Percentiles rank a stretch among this genome's conserved stretches.
Conservation (phyloP, 2,888 invertebrate genomes). For the Aspidiotus rigidus region DNA sequence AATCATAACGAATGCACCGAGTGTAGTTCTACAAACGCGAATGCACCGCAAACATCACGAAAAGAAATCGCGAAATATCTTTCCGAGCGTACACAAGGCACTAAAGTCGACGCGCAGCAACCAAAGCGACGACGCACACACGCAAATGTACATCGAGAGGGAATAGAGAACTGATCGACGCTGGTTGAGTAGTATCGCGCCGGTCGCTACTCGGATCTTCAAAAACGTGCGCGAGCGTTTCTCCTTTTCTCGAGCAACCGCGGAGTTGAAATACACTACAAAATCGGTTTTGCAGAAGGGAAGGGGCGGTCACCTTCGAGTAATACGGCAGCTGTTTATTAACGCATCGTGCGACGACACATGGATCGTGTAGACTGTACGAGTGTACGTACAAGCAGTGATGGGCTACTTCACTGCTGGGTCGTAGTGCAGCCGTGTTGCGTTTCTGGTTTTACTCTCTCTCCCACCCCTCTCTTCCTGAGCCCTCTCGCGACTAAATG, state of each 20-base stretch:
- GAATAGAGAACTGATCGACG: constrained; percentile 3
- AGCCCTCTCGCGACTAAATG: too few species aligned
- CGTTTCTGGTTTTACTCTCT: neutral
- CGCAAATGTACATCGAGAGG: constrained; percentile 3
- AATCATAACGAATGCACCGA: constrained; percentile 54
- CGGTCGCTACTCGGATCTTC: neutral
- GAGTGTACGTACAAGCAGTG: neutral
- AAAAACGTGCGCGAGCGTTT: too few species aligned
- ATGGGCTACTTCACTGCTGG: constrained; percentile 1
- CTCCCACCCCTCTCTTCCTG: neutral
- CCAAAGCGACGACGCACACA: constrained; percentile 9
- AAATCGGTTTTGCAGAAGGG: constrained; percentile 20
- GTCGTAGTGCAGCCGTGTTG: neutral
- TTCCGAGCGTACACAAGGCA: neutral
- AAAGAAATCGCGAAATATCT: neutral
- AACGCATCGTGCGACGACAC: constrained; percentile 20
- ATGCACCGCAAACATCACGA: too few species aligned
- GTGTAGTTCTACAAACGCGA: too few species aligned
- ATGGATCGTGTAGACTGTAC: neutral
- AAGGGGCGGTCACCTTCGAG: constrained; percentile 23
- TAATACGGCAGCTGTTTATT: constrained; percentile 33
- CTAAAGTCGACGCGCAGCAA: neutral
- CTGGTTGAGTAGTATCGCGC: neutral
- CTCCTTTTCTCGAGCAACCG: too few species aligned
- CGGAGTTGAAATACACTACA: neutral